phyloP scores from a whole-genome alignment of 2,797 vertebrate species.

The Sebastes melanostomus region DNA sequence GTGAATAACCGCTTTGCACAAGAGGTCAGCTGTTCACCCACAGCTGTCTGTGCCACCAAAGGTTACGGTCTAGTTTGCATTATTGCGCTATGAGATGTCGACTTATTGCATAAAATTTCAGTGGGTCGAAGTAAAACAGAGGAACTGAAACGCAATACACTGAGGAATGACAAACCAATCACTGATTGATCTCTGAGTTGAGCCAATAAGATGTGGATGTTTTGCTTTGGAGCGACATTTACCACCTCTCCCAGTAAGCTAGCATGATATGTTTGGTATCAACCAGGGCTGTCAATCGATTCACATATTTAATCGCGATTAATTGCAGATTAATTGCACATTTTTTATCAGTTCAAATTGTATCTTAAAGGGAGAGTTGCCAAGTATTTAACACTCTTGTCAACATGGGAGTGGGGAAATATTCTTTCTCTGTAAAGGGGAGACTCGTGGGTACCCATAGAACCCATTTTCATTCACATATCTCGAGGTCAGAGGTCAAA shows the following conservation, averaged over 20 bases:
- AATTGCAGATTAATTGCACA: too few species aligned
- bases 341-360: too few species aligned
- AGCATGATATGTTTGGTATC: too few species aligned
- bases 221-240: not conserved
- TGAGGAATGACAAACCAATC: not conserved
- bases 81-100: constrained; percentile 8
- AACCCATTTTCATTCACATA: too few species aligned
- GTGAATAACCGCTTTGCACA: constrained; percentile 39
- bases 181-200: not conserved
- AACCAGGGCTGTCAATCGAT: too few species aligned
- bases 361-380: too few species aligned
- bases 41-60: constrained; percentile 24
- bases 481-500: too few species aligned
- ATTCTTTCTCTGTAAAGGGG: too few species aligned
- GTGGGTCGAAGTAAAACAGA: constrained; percentile 12
- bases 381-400: too few species aligned
- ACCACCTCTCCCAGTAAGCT: rapidly evolving
- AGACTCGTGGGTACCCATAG: too few species aligned
- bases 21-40: constrained; percentile 40
- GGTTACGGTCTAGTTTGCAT: constrained; percentile 25
- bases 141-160: constrained; percentile 4
- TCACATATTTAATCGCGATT: too few species aligned
- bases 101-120: not conserved
- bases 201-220: not conserved
- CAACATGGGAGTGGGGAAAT: too few species aligned